phyloP scores from a whole-genome alignment of 2,113 vertebrate genomes.

The Balaenoptera acutorostrata region DNA sequence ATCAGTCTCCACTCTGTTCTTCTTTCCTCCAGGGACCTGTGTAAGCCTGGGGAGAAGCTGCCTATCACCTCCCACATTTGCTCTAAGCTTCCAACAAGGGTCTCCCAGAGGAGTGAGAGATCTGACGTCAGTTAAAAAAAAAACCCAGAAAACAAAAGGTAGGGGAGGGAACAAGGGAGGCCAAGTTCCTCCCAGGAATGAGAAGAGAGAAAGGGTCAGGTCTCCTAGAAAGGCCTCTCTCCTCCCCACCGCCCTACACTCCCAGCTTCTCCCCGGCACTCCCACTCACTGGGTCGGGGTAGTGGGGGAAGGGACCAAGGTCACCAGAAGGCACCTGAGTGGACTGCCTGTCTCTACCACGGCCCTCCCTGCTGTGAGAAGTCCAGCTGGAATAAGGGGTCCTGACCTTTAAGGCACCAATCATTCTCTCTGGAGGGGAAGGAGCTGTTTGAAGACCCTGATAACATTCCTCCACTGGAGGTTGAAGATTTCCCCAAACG shows the following conservation, averaged over 20 bases:
- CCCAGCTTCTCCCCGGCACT: background rate
- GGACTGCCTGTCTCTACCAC: background rate
- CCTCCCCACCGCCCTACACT: background rate
- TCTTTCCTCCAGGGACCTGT: constrained; percentile 8
- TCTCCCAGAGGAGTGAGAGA: background rate
- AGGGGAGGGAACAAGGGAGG: background rate
- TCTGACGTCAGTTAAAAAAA: constrained; percentile 26
- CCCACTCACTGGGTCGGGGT: background rate
- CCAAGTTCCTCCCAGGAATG: background rate
- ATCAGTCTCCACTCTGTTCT: constrained; percentile 33
- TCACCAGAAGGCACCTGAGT: background rate
- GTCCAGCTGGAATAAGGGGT: background rate
- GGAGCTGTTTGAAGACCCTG: background rate
- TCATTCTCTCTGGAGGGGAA: background rate
- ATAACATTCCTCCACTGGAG: background rate
- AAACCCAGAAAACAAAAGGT: background rate
- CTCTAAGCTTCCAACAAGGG: background rate
- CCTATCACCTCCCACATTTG: constrained; percentile 36
- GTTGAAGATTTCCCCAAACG: background rate
- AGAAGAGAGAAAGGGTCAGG: background rate
- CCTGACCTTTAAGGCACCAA: background rate
- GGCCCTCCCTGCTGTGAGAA: background rate
- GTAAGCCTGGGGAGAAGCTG: background rate
- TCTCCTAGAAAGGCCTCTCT: background rate
- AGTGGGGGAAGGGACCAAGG: background rate